Conservation (phyloP, 2,797 vertebrate genomes). For the Eulemur albifrons region DNA sequence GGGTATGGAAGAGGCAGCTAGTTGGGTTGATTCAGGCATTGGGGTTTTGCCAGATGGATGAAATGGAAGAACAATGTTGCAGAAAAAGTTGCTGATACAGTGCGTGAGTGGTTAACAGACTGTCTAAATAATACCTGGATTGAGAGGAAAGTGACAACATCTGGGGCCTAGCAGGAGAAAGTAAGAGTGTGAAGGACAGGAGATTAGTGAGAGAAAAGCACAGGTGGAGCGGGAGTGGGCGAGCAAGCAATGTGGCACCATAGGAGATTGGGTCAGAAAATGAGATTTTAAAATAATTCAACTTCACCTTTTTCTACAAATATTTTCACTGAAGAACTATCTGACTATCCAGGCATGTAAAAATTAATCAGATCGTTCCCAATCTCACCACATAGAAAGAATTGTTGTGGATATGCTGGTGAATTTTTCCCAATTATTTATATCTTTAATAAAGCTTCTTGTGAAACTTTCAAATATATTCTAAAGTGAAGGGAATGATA, state of each 20-base stretch:
- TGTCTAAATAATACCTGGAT: background rate
- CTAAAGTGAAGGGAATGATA: background rate
- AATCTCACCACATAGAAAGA: background rate
- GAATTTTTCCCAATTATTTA: background rate
- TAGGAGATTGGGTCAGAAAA: background rate
- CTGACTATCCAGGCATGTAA: background rate
- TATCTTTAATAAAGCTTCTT: background rate
- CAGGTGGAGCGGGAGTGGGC: fast-evolving
- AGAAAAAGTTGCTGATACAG: background rate
- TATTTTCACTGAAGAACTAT: background rate
- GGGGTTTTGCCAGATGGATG: background rate
- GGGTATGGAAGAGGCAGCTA: background rate
- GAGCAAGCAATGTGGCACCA: background rate
- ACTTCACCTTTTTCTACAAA: background rate
- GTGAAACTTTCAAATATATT: background rate
- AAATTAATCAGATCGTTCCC: background rate
- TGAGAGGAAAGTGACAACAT: background rate
- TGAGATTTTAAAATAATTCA: background rate
- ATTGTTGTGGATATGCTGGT: background rate
- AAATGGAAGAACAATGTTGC: background rate
- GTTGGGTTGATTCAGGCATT: background rate
- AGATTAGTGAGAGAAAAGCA: background rate
- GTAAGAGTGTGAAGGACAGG: background rate
- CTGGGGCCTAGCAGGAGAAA: background rate
- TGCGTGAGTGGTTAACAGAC: background rate